Percentiles rank a stretch among this genome's conserved stretches.
phyloP scores from a whole-genome alignment of 2,113 vertebrate species.

The Notarius quadriscutis region DNA sequence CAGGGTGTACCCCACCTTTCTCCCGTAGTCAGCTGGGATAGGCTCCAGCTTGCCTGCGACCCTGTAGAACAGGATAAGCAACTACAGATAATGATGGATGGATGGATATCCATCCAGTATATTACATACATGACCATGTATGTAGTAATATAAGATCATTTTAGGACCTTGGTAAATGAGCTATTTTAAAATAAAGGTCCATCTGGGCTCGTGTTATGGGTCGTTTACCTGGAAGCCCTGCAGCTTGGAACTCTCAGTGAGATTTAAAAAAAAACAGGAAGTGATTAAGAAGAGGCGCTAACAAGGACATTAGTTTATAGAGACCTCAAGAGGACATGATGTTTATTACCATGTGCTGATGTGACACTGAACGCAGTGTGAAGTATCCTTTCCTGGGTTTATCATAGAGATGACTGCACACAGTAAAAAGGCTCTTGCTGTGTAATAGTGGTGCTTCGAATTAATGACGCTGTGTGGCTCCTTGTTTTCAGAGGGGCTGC shows the following conservation, averaged over 20 bases:
- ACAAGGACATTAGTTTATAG: neutral
- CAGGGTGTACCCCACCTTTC: too few relatives aligned
- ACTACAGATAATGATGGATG: too few relatives aligned
- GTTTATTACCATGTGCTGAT: neutral
- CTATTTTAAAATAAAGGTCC: neutral
- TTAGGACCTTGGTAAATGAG: neutral
- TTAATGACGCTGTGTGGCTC: constrained; percentile 10
- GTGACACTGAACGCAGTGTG: neutral
- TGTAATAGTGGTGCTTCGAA: neutral
- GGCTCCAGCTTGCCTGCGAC: too few relatives aligned
- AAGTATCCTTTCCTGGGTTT: neutral
- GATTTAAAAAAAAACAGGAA: neutral
- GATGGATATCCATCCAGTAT: too few relatives aligned
- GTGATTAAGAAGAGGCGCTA: neutral
- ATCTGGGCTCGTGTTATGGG: neutral
- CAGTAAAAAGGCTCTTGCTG: constrained; percentile 4
- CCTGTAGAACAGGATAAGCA: too few relatives aligned
- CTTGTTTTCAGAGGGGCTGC: neutral
- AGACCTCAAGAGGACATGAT: constrained; percentile 8
- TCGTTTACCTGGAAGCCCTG: neutral
- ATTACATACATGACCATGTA: neutral
- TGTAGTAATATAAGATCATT: neutral
- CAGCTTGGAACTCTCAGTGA: neutral
- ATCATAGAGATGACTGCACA: neutral
- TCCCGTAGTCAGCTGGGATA: too few relatives aligned